Evolutionary conservation across 2,888 invertebrate species (phyloP).

Genomic region (Rotaria macrura): DNA sequence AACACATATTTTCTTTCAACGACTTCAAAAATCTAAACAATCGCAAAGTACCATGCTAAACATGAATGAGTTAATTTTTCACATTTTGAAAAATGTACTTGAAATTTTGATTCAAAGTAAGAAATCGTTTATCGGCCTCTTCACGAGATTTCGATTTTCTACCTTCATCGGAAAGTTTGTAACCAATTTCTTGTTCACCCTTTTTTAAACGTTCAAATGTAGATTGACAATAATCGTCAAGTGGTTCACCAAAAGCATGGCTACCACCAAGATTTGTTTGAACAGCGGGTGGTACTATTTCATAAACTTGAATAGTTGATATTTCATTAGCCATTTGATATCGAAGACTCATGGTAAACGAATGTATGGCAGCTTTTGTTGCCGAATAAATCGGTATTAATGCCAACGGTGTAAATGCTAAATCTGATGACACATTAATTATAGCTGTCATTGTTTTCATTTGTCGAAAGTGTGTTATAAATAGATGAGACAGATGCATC

Average conservation of each 20-base stretch:
- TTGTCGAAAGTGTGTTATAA: background rate
- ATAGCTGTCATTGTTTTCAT: background rate
- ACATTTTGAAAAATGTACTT: background rate
- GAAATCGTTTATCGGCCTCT: background rate
- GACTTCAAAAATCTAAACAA: too few species aligned
- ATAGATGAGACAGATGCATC: background rate
- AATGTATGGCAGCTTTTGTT: conserved; percentile 2
- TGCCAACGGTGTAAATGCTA: background rate
- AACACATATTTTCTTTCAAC: too few species aligned
- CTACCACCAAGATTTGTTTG: conserved; percentile 14
- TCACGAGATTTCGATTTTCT: background rate
- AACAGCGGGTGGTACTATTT: background rate
- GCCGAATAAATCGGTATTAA: background rate
- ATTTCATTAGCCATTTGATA: background rate
- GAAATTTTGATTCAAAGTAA: background rate
- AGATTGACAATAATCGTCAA: background rate
- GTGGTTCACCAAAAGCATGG: background rate
- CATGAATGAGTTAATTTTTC: background rate
- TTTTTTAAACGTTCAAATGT: background rate
- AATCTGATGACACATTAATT: conserved; percentile 1
- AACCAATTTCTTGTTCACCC: conserved; percentile 10
- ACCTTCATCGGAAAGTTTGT: background rate
- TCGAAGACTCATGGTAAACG: background rate
- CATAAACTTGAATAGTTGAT: background rate
- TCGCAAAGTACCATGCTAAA: too few species aligned